A percentile compares a stretch with the other conserved stretches of the same genome.
Conservation (phyloP, 2,113 vertebrate species). For the Etia nguti region DNA sequence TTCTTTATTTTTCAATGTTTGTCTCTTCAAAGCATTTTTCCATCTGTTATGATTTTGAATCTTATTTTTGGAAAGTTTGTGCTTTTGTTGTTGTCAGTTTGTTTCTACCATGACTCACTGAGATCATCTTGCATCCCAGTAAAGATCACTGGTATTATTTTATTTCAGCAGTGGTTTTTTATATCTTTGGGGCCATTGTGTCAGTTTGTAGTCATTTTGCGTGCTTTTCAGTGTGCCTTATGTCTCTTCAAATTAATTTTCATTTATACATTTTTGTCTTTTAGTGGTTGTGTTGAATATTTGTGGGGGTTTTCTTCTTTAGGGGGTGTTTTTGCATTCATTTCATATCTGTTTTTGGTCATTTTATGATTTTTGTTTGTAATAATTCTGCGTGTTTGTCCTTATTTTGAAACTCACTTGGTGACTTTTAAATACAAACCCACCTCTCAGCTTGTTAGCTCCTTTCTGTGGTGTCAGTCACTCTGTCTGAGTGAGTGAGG, state of each 20-base stretch:
- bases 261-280: background rate
- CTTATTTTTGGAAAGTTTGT: background rate
- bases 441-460: background rate
- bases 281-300: background rate
- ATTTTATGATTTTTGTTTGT: background rate
- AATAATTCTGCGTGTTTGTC: background rate
- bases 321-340: background rate
- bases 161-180: background rate
- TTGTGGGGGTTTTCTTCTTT: accelerated
- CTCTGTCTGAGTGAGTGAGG: background rate
- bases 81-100: background rate
- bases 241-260: background rate
- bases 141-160: background rate
- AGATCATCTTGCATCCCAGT: accelerated
- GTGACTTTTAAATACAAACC: background rate
- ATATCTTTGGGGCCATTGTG: background rate
- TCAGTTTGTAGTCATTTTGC: accelerated
- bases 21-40: background rate
- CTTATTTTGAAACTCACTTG: background rate
- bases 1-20: background rate
- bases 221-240: background rate
- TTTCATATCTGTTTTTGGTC: background rate
- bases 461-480: background rate
- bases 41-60: background rate
- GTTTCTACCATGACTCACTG: background rate